Conservation (phyloP, 1,140 invertebrate species). For the Archegozetes longisetosus region DNA sequence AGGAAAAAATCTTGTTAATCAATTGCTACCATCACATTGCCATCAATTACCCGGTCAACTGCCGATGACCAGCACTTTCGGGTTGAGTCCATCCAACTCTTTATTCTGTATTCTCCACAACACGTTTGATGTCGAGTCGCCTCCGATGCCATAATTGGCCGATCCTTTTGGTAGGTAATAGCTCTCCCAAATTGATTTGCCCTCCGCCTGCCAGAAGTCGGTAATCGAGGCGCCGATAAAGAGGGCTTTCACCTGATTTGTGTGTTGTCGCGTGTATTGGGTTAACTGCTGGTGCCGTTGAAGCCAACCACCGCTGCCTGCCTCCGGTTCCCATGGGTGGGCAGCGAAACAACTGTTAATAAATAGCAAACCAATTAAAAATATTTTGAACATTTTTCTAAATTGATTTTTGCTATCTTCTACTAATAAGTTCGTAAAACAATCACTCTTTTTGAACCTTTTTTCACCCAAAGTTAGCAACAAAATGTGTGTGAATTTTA, state of each 20-base stretch:
- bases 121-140: constrained; percentile 1
- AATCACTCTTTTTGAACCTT: no score
- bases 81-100: neutral
- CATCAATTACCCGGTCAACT: no score
- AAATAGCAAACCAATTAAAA: neutral
- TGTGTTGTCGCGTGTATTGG: constrained; percentile 4
- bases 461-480: no score
- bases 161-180: neutral
- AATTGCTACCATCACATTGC: neutral
- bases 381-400: no score
- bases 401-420: no score
- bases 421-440: no score
- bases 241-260: neutral
- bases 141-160: constrained; percentile 2
- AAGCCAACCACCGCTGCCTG: neutral
- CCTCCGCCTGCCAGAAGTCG: neutral
- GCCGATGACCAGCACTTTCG: neutral
- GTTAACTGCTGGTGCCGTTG: neutral
- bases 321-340: constrained; percentile 5
- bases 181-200: neutral
- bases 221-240: constrained; percentile 6
- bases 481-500: no score
- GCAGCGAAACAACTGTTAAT: neutral
- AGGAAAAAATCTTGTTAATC: neutral
- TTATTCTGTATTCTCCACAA: neutral